Conservation (phyloP, 2,888 invertebrate genomes). For the Calameuta idolon region DNA sequence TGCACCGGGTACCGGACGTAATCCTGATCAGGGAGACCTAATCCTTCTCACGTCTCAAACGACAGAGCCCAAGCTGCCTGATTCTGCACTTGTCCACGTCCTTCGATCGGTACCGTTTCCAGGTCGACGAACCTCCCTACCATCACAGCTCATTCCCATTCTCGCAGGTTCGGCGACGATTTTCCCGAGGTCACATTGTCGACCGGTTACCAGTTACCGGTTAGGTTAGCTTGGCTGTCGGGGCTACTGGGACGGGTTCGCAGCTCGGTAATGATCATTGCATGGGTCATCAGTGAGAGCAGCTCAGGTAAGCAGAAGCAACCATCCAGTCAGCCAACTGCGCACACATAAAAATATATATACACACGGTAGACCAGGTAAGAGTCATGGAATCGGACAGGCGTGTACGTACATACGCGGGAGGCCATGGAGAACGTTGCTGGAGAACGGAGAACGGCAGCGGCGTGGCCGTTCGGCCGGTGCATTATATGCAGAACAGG, state of each 20-base stretch:
- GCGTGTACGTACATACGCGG: neutral
- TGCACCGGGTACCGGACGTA: neutral
- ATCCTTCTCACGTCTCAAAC: neutral
- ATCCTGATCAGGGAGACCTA: neutral
- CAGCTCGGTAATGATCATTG: slow-evolving; percentile 54
- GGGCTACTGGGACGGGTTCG: slow-evolving; percentile 6
- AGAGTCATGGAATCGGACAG: neutral
- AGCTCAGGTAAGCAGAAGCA: neutral
- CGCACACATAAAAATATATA: neutral
- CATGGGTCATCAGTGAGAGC: slow-evolving; percentile 54
- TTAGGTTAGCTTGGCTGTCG: neutral
- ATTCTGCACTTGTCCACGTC: neutral
- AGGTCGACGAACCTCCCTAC: slow-evolving; percentile 5
- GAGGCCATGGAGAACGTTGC: slow-evolving; percentile 22
- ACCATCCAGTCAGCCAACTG: neutral
- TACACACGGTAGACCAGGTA: neutral
- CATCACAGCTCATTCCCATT: slow-evolving; percentile 4
- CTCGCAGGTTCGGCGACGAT: slow-evolving; percentile 9
- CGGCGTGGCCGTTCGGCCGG: slow-evolving; percentile 29
- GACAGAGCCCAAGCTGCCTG: neutral
- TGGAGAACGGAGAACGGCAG: slow-evolving; percentile 23
- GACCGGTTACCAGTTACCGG: neutral
- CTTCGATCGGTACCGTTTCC: neutral
- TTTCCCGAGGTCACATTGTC: neutral
- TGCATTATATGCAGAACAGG: slow-evolving; percentile 66